Percentiles rank a stretch among this genome's conserved stretches.
Evolutionary conservation across 2,888 invertebrate genomes (phyloP).

Genomic region (Scaptomyza flava): DNA sequence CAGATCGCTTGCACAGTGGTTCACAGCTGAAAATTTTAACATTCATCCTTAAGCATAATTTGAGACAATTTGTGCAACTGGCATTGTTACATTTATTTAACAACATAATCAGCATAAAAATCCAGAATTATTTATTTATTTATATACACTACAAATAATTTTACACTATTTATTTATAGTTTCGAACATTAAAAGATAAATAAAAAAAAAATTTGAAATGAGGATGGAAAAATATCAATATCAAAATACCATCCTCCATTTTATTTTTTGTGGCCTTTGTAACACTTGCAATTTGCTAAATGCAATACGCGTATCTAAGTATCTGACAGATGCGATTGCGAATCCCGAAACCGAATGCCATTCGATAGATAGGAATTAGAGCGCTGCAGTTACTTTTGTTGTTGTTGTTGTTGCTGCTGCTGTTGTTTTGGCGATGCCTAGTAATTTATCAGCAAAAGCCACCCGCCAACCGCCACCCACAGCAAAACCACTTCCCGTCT

Average conservation of each 20-base stretch:
- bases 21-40: background rate
- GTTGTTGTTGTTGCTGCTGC: conserved; percentile 33
- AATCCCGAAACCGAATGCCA: conserved; percentile 35
- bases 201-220: no score
- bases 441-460: conserved; percentile 66
- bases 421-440: conserved; percentile 43
- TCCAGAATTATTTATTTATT: no score
- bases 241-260: no score
- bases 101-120: no score
- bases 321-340: conserved; percentile 63
- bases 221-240: no score
- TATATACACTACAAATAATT: no score
- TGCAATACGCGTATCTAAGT: conserved; percentile 64
- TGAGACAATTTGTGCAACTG: no score
- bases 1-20: conserved; percentile 46
- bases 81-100: no score
- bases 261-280: background rate
- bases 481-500: background rate
- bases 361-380: conserved; percentile 38
- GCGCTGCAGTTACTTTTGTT: conserved; percentile 12
- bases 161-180: no score
- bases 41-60: no score
- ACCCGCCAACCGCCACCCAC: conserved; percentile 5
- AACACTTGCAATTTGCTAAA: conserved; percentile 59
- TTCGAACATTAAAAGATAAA: no score